Evolutionary conservation across 2,888 invertebrate genomes (phyloP).

Genomic region (Melipona bicolor): DNA sequence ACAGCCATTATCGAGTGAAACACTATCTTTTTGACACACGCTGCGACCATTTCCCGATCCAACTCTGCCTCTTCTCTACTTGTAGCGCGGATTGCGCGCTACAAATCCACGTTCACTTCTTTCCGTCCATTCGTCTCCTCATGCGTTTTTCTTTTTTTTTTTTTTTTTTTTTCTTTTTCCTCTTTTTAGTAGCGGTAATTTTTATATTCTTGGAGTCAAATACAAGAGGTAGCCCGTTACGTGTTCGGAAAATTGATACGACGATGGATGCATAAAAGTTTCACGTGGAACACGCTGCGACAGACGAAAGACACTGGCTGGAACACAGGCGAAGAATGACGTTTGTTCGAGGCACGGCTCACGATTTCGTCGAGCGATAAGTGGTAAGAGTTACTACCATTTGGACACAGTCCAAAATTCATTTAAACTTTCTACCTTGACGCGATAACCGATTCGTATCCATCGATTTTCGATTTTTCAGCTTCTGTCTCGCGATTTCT

Average conservation of each 20-base stretch:
- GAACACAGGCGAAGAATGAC: constrained; percentile 32
- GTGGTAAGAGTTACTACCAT: constrained; percentile 41
- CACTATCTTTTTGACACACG: too few species aligned
- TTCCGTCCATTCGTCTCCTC: background rate
- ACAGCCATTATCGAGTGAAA: too few species aligned
- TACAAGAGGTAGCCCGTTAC: background rate
- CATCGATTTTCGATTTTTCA: background rate
- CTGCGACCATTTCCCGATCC: background rate
- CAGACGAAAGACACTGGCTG: background rate
- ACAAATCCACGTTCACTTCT: too few species aligned
- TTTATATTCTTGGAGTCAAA: background rate
- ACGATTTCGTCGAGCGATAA: constrained; percentile 46
- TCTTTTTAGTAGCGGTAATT: background rate
- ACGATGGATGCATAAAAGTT: constrained; percentile 25
- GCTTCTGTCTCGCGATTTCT: background rate
- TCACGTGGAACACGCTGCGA: background rate
- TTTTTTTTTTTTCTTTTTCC: background rate
- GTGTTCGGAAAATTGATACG: background rate
- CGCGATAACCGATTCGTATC: background rate
- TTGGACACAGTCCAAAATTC: background rate
- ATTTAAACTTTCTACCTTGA: background rate
- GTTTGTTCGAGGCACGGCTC: constrained; percentile 19
- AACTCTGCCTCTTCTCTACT: background rate
- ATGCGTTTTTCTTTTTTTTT: background rate
- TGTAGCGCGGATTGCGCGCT: background rate